These are phyloP conservation scores for Nephrocerus scutellatus DNA, from an alignment of 2,888 invertebrate genomes.

Conservation along the genomic window DNA sequence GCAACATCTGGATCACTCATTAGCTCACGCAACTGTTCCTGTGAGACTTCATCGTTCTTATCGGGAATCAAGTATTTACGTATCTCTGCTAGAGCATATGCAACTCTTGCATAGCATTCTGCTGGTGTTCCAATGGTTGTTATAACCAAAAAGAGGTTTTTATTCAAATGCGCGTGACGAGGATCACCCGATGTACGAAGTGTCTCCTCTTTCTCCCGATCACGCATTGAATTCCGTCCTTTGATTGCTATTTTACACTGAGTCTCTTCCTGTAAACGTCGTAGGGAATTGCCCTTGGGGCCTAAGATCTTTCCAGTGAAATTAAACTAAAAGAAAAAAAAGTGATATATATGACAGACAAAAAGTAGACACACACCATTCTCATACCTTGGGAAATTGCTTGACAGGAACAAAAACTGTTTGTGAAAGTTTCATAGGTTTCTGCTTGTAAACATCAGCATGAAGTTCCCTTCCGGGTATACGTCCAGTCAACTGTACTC, in stretches of 20 bases:
- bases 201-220: conserved; percentile 74
- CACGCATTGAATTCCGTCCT: conserved; percentile 87
- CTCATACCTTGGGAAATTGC: conserved; percentile 40
- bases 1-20: conserved; percentile 25
- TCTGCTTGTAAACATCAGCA: conserved; percentile 65
- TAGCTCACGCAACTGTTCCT: conserved; percentile 33
- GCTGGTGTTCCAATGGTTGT: conserved; percentile 79
- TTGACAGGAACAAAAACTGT: conserved; percentile 48
- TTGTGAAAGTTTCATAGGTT: conserved; percentile 42
- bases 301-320: conserved; percentile 91
- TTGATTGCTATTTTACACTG: conserved; percentile 92
- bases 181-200: conserved; percentile 73
- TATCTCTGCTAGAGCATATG: conserved; percentile 36
- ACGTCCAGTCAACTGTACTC: conserved; percentile 63
- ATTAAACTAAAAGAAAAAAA: conserved; percentile 65
- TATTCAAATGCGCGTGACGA: conserved; percentile 78
- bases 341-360: not conserved
- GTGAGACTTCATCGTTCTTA: conserved; percentile 38
- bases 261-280: conserved; percentile 86
- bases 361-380: not conserved
- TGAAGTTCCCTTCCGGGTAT: conserved; percentile 61
- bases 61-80: conserved; percentile 39
- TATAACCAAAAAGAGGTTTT: conserved; percentile 83
- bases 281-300: conserved; percentile 88
- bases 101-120: conserved; percentile 73